These are phyloP conservation scores for Bryconaethiops microstoma DNA, from an alignment of 2,797 vertebrate genomes.

Conservation along the genomic window DNA sequence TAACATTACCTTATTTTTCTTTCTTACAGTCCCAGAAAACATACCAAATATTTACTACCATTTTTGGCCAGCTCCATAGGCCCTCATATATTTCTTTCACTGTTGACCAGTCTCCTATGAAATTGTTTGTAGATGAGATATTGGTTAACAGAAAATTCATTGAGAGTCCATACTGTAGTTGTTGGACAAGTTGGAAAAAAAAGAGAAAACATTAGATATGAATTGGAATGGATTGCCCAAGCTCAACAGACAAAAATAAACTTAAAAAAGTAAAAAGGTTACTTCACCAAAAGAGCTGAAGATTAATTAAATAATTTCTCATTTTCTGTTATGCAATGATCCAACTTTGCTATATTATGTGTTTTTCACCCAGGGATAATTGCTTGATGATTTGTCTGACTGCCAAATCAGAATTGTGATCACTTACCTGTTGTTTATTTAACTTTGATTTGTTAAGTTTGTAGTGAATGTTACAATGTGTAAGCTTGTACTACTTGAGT, in stretches of 20 bases:
- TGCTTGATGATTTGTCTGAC: conserved; percentile 3
- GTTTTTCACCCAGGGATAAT: neutral
- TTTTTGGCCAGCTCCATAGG: neutral
- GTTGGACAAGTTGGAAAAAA: neutral
- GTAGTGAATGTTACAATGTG: conserved; percentile 1
- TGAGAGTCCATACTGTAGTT: neutral
- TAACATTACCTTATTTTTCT: neutral
- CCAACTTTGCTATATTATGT: neutral
- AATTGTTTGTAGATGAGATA: conserved; percentile 16
- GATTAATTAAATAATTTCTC: neutral
- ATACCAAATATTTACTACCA: neutral
- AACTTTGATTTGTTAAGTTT: neutral
- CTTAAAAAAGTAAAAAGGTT: neutral
- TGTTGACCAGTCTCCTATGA: conserved; percentile 18
- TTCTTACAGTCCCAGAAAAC: neutral
- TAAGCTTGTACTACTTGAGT: conserved; percentile 12
- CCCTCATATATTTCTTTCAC: conserved; percentile 2
- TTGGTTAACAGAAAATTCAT: conserved; percentile 8
- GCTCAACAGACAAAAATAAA: neutral
- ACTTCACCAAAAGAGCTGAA: neutral
- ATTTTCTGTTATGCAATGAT: neutral
- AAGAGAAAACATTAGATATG: neutral
- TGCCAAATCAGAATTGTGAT: conserved; percentile 5
- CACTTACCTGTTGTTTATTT: neutral
- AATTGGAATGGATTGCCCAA: conserved; percentile 14